Evolutionary conservation across 2,113 vertebrate genomes (phyloP), one percentile per base, ranked within the genome.

Genomic region (Siphamia tubifer): DNA sequence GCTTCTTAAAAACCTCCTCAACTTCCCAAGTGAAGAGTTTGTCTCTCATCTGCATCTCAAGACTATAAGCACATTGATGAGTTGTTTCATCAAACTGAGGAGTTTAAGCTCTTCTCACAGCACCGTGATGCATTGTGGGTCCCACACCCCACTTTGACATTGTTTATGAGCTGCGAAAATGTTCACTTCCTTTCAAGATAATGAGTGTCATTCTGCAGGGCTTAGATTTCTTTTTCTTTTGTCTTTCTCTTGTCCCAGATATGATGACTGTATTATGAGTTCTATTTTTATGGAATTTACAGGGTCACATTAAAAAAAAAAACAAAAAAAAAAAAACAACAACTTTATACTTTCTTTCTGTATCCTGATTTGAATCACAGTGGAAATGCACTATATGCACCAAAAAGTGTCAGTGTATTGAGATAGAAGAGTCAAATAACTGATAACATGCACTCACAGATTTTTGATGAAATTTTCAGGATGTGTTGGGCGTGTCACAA

Each of bases 171-270:
- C 39, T 34, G 15, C 27, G 51, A 43, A 58, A 40, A 24, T 27
- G 28, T 34, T 40, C 16, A 31, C 11, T 44, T 15, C 38, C 48
- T 77, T 48, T 62, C 34, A 21, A 28, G 28, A 51, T 68, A 58
- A 78, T 48, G 24, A 36, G 49, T 68, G 65, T 70, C 63, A 73
- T 35, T 81, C 55, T 69, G 38, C 19, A n/a, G 43, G 51, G 35
- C 17, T 35, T 42, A 13, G 12, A 13, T 39, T n/a, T 12, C 30
- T 24, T 36, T 49, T 52, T 48, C 13, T 30, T 10, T 27, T 8
- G 24, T 19, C 25, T 9, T 30, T 8, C 36, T 15, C 42, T 63
- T 58, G 51, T 54, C 70, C 55, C 27, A 79, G 32, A 74, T 67
- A 47, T 42, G 24, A 47, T 13, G 10, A 67, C 42, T 66, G 70